Conservation (phyloP, 1,140 invertebrate genomes). For the Drosophila kanapiae region DNA sequence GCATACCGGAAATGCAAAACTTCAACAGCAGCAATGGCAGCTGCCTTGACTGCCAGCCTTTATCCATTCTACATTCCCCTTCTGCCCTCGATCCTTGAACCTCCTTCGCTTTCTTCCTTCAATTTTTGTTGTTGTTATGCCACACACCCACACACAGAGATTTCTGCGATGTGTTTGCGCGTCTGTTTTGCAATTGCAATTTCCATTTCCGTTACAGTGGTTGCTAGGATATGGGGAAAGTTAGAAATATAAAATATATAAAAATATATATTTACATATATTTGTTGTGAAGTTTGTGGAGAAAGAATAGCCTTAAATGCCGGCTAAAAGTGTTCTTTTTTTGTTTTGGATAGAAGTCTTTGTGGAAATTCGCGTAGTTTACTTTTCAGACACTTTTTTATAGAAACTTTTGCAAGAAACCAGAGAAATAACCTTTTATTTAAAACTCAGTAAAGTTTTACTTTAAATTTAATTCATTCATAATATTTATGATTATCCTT, state of each 20-base stretch:
- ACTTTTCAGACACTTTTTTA: too few relatives aligned
- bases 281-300: not conserved
- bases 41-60: constrained; percentile 35
- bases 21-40: constrained; percentile 62
- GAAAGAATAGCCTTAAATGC: not conserved
- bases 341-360: not conserved
- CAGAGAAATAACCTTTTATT: too few relatives aligned
- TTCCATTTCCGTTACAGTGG: constrained; percentile 70
- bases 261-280: not conserved
- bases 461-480: too few relatives aligned
- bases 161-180: constrained; percentile 45
- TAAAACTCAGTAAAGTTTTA: too few relatives aligned
- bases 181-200: constrained; percentile 72
- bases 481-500: not conserved
- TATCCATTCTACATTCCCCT: constrained; percentile 2
- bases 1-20: constrained; percentile 82
- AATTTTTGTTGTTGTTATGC: not conserved
- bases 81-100: not conserved
- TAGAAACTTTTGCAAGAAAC: too few relatives aligned
- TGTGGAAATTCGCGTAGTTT: too few relatives aligned
- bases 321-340: not conserved
- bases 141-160: constrained; percentile 1
- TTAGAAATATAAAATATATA: not conserved
- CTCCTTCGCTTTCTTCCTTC: constrained; percentile 14
- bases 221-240: constrained; percentile 15